These are phyloP conservation scores for Struthio camelus DNA, from an alignment of 2,113 vertebrate genomes.

Conservation along the genomic window DNA sequence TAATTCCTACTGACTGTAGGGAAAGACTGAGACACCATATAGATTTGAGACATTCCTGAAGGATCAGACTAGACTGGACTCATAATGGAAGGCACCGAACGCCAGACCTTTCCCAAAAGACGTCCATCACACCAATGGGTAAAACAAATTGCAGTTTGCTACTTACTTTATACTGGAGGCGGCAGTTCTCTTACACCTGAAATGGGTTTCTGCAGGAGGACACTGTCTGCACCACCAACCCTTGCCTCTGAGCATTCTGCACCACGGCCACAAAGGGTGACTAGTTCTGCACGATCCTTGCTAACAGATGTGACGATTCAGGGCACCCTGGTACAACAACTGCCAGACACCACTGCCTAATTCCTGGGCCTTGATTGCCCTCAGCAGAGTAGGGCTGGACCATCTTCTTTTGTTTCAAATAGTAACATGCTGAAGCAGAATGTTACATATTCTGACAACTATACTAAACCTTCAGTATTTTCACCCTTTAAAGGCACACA, in stretches of 20 bases:
- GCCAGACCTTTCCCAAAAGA: background rate
- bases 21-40: background rate
- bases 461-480: background rate
- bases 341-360: background rate
- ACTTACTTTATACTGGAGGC: background rate
- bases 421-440: background rate
- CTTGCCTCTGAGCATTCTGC: background rate
- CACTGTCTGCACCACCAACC: background rate
- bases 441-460: background rate
- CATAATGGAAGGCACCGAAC: background rate
- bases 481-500: background rate
- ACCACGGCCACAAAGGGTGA: fast-evolving
- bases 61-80: background rate
- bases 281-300: background rate
- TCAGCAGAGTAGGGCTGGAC: background rate
- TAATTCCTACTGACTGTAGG: background rate
- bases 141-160: background rate
- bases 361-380: background rate
- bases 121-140: fast-evolving
- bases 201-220: background rate
- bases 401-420: background rate
- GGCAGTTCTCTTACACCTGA: background rate
- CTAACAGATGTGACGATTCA: background rate
- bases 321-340: fast-evolving
- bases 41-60: background rate